Evolutionary conservation across 1,140 invertebrate genomes (phyloP).

Genomic region (Lysiphlebus fabarum): DNA sequence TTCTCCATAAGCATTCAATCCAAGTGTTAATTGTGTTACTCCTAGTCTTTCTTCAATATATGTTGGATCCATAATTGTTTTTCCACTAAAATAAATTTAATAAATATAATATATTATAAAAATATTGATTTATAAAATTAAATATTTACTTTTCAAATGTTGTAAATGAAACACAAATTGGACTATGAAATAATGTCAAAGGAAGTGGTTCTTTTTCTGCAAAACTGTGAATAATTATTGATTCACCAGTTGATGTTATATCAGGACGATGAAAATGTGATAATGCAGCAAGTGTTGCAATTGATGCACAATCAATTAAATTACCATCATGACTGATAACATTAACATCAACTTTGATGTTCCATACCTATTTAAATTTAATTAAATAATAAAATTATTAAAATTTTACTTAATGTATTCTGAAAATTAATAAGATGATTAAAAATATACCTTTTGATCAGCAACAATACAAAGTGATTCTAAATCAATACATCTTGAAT

Average conservation of each 20-base stretch:
- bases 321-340: constrained; percentile 93
- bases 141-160: constrained; percentile 63
- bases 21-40: constrained; percentile 80
- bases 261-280: constrained; percentile 89
- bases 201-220: constrained; percentile 85
- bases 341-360: constrained; percentile 80
- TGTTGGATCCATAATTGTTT: constrained; percentile 71
- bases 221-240: constrained; percentile 74
- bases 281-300: constrained; percentile 82
- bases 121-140: too few species aligned
- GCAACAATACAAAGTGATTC: constrained; percentile 90
- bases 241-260: constrained; percentile 79
- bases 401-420: neutral
- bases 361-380: constrained; percentile 66
- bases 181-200: constrained; percentile 84
- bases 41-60: constrained; percentile 77
- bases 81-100: constrained; percentile 54
- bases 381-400: constrained; percentile 17
- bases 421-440: neutral
- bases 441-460: constrained; percentile 73
- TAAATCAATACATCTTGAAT: constrained; percentile 83
- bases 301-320: constrained; percentile 83
- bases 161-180: constrained; percentile 83
- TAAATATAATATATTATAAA: constrained; percentile 17
- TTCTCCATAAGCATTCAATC: constrained; percentile 88